Conservation (phyloP, 2,888 invertebrate genomes). For the Phania funesta region DNA sequence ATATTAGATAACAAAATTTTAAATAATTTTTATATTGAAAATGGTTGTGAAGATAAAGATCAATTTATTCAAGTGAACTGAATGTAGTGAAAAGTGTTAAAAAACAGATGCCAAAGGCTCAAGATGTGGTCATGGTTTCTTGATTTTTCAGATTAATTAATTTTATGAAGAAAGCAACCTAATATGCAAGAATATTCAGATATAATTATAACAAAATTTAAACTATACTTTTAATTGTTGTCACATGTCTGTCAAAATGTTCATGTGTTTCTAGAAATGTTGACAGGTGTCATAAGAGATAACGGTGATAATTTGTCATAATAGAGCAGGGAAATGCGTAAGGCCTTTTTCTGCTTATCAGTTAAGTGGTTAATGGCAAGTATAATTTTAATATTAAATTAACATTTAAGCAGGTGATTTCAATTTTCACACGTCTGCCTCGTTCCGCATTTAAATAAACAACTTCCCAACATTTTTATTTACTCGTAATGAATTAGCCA, state of each 20-base stretch:
- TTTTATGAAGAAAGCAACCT: too few relatives aligned
- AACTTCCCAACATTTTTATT: not conserved
- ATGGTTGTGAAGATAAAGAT: not conserved
- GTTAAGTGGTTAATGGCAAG: too few relatives aligned
- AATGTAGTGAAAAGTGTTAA: not conserved
- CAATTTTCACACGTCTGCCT: slow-evolving; percentile 38
- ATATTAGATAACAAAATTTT: slow-evolving; percentile 1
- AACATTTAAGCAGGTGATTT: slow-evolving; percentile 42
- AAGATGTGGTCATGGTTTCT: too few relatives aligned
- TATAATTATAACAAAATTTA: not conserved
- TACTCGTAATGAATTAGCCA: not conserved
- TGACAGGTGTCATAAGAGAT: slow-evolving; percentile 39
- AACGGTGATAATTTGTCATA: slow-evolving; percentile 44
- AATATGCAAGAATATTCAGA: not conserved
- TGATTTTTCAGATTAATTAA: too few relatives aligned
- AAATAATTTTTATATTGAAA: slow-evolving; percentile 20
- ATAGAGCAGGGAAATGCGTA: not conserved
- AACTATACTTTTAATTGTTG: slow-evolving; percentile 10
- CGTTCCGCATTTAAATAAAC: not conserved
- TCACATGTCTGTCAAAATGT: slow-evolving; percentile 63
- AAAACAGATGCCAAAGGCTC: too few relatives aligned
- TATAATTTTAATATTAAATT: slow-evolving; percentile 14
- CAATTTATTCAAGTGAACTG: not conserved
- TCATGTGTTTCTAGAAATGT: slow-evolving; percentile 4
- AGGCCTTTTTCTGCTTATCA: not conserved